Evolutionary conservation across 2,797 vertebrate species (phyloP), one percentile per base, ranked within the genome.

Genomic region (Pitangus sulphuratus): DNA sequence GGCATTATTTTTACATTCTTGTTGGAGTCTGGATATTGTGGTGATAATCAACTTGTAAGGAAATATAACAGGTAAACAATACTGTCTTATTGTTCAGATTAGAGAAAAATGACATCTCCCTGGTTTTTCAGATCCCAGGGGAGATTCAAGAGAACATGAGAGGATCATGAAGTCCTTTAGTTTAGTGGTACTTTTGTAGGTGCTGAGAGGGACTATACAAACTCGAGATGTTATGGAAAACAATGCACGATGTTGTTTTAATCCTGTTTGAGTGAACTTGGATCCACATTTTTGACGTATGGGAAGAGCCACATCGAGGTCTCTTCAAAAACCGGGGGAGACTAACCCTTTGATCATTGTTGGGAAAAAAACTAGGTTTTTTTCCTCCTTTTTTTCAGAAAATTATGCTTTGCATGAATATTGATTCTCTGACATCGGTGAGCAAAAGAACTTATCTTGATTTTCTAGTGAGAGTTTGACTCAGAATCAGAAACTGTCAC

Each of bases 401-500:
- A 77, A 76, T 76, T 91, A 76, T 71, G n/a, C 21, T 12, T 84
- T 66, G 40, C 33, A 71, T 96, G 84, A 97, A 94, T 95, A 96
- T 50, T 78, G 87, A 95, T 79, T 85, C 62, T 93, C 84, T 94
- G 84, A 84, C 87, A 91, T 66, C 76, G 79, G 69, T 87, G 60
- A 72, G 60, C 62, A 88, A 61, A 87, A 87, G 81, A 94, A 74
- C 69, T 51, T 94, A 71, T 15, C 89, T 95, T 26, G 31, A 60
- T 88, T 50, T 50, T 89, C 79, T 92, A 87, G 80, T 89, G 72
- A 93, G 64, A 69, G 33, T 92, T 90, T 83, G 95, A 91, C 84
- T 95, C 70, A 91, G 95, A 97, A 89, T 82, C 96, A 96, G 91
- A 96, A 96, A 50, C 85, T 96, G 91, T 95, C 93, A 92, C 61